Evolutionary conservation across 2,797 vertebrate species (phyloP).

Genomic region (Pitangus sulphuratus): DNA sequence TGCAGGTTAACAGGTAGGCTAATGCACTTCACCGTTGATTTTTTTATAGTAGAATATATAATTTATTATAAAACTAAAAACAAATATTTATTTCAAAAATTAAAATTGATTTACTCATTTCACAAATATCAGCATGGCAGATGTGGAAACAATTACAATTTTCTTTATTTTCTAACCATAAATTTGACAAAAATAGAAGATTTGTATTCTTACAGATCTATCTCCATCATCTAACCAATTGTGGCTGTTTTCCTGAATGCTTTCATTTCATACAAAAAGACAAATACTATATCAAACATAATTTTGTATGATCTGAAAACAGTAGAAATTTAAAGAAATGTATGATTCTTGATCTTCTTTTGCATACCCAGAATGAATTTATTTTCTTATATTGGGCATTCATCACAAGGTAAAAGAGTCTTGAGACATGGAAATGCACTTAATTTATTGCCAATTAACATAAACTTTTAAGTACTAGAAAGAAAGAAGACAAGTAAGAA

Average conservation of each 20-base stretch:
- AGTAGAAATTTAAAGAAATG: background rate
- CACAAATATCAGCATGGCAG: background rate
- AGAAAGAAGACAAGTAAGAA: background rate
- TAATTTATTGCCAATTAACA: background rate
- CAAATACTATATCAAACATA: background rate
- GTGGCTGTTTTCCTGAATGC: background rate
- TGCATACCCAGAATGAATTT: background rate
- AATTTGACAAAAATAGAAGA: background rate
- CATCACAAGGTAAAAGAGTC: background rate
- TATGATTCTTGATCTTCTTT: background rate
- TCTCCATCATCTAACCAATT: background rate
- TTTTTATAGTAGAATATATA: background rate
- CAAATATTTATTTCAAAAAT: background rate
- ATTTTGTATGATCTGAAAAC: background rate
- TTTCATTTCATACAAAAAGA: background rate
- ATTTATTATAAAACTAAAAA: background rate
- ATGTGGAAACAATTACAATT: background rate
- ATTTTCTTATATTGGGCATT: background rate
- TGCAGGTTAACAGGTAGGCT: background rate
- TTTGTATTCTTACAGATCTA: background rate
- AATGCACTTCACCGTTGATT: fast-evolving
- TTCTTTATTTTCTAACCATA: background rate
- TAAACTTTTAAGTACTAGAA: background rate
- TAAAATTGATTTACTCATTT: background rate
- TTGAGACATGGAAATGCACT: background rate